phyloP scores from a whole-genome alignment of 2,113 vertebrate species.

The Strigops habroptila region DNA sequence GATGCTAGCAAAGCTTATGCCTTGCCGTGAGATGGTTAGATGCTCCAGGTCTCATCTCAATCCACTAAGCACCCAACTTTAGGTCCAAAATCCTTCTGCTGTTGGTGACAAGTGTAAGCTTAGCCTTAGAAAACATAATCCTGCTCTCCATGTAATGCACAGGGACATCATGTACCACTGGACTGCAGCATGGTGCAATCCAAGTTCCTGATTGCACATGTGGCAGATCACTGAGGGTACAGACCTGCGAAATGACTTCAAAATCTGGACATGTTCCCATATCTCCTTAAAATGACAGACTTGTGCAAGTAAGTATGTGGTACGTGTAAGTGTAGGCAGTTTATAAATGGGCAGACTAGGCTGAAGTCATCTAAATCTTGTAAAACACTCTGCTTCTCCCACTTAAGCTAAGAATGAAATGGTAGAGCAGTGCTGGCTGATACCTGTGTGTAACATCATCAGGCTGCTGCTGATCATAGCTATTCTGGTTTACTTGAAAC shows the following conservation, averaged over 20 bases:
- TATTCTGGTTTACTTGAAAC: background rate
- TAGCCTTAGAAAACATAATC: background rate
- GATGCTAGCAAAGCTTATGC: background rate
- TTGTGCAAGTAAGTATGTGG: background rate
- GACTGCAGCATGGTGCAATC: background rate
- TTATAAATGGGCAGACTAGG: background rate
- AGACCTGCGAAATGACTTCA: background rate
- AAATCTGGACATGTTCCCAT: background rate
- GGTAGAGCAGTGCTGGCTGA: background rate
- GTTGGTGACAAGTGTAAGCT: background rate
- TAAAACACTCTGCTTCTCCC: background rate
- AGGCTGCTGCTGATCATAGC: background rate
- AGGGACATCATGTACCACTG: fast-evolving
- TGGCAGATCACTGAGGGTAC: background rate
- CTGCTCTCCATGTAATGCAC: background rate
- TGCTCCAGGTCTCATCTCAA: background rate
- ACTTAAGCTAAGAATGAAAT: background rate
- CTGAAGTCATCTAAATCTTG: background rate
- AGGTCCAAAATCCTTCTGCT: background rate
- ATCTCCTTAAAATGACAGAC: background rate
- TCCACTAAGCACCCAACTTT: background rate
- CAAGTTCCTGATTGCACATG: background rate
- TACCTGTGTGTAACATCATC: background rate
- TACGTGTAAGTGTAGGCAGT: background rate
- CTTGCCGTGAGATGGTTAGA: background rate